Evolutionary conservation across 2,888 invertebrate genomes (phyloP), one percentile per base, ranked within the genome.

Genomic region (Drosophila koepferae): DNA sequence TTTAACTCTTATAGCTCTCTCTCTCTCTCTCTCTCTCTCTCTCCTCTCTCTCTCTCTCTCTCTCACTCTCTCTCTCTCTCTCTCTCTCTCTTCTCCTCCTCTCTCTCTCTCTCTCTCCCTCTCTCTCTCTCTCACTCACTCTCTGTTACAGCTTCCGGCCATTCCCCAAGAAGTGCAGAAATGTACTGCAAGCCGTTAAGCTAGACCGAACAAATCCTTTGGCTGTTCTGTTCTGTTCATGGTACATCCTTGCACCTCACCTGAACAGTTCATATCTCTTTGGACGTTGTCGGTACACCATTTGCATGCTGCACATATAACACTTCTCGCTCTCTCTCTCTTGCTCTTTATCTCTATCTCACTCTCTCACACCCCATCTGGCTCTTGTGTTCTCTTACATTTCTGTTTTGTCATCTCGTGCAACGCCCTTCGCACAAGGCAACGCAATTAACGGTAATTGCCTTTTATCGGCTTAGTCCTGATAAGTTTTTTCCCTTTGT

Each of bases 401-500:
- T 74, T 63, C 67, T 61, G 72, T 75, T 78, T 56, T 83, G 81
- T 75, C 80, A 72, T 72, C 53, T 66, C 67, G 62, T 71, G 61
- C 70, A 71, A 63, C 68, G 67, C 67, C 63, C 80, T 48, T 62
- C 53, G 79, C 72, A 75, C 87, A 82, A 70, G 74, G 72, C 86
- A 89, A 89, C 85, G 89, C 88, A 88, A 88, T 88, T 90, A 90
- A 90, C 86, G 80, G 77, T 90, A 88, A 88, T 88, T 88, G 88
- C 90, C 88, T 90, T 88, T 84, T 85, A 88, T 90, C 90, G 86
- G 90, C 90, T 90, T 88, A 88, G 86, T 81, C 83, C 66, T 83
- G 89, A 86, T 89, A 86, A 89, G 69, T 87, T 88, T 86, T 88
- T 89, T 74, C 73, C 72, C 49, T 40, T 72, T 70, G 56, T 66